Base-by-base conservation (phyloP, 2,797 vertebrate genomes). In the Sebastes reedi region DNA sequence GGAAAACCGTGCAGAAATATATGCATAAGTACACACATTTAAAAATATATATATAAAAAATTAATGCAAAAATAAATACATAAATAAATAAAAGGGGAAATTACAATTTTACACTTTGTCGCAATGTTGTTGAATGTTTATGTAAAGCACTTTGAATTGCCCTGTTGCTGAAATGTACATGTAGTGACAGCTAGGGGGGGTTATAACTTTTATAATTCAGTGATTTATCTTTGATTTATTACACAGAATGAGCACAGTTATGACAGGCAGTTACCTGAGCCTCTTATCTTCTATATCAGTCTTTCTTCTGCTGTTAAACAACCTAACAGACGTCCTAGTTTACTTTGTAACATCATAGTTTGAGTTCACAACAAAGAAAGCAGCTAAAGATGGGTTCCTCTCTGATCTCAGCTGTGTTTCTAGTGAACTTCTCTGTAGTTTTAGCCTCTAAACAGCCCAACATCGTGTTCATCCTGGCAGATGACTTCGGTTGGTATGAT, bases 401-500 rank as follows among this genome's bases (percentile, higher is more conserved):
- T 3, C 16, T 67, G 2, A 0, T 81, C 13, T 0, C 14, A 0
- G 60, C 60, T 2, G 55, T 20, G 8, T 8, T 87, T 4, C n/a
- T 84, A 4, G 0, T 27, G 0, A n/a, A 6, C 14, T n/a, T 55
- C 1, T 5, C 59, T 3, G 8, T 11, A 1, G 20, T 5, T 25
- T 12, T 24, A 1, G 70, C 80, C 0, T 82, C 89, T 16, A 76
- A n/a, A 20, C 87, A 58, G 80, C 92, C 98, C 2, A 94, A 99
- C 87, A 66, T 98, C 3, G 96, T 99, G 3, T 93, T 99, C 55
- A 88, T 99, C 60, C 84, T 99, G 82, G 97, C 97, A 0, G 98
- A 99, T 76, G 98, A 99, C 90, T 93, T 96, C 54, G 98, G 98
- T 36, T 99, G 97, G 97, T 87, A 97, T 66, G 98, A 99, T 78